Evolutionary conservation across 2,888 invertebrate species (phyloP).

Genomic region (Melanargia galathea): DNA sequence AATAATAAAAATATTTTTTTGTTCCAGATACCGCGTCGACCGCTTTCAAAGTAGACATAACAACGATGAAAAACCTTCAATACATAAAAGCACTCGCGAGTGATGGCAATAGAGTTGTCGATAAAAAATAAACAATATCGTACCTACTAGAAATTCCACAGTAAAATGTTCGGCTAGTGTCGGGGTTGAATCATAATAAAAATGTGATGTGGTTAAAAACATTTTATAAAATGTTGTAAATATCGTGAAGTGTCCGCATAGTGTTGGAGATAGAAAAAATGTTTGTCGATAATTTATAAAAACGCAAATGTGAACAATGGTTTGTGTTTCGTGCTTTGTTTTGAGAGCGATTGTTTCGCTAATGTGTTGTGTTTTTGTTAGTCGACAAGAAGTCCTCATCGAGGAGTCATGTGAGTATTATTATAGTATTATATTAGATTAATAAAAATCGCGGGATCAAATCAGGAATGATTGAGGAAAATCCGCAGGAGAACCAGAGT

Average conservation of each 20-base stretch:
- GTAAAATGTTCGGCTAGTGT: neutral
- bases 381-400: conserved; percentile 69
- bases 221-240: conserved; percentile 10
- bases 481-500: too few relatives aligned
- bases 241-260: conserved; percentile 16
- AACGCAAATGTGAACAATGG: conserved; percentile 41
- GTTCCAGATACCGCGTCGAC: conserved; percentile 29
- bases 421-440: neutral
- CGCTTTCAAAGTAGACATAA: neutral
- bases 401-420: conserved; percentile 70
- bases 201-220: neutral
- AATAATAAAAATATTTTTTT: conserved; percentile 20
- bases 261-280: conserved; percentile 23
- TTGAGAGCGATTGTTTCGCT: conserved; percentile 58
- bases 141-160: neutral
- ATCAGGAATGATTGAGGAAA: too few relatives aligned
- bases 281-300: conserved; percentile 20
- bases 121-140: conserved; percentile 12
- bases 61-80: conserved; percentile 11
- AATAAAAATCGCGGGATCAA: too few relatives aligned
- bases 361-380: conserved; percentile 62
- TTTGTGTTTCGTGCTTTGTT: conserved; percentile 53
- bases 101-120: conserved; percentile 20
- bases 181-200: neutral
- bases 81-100: neutral